Base-by-base conservation (phyloP, 2,113 vertebrate genomes). In the Forbesichthys papilliferus region DNA sequence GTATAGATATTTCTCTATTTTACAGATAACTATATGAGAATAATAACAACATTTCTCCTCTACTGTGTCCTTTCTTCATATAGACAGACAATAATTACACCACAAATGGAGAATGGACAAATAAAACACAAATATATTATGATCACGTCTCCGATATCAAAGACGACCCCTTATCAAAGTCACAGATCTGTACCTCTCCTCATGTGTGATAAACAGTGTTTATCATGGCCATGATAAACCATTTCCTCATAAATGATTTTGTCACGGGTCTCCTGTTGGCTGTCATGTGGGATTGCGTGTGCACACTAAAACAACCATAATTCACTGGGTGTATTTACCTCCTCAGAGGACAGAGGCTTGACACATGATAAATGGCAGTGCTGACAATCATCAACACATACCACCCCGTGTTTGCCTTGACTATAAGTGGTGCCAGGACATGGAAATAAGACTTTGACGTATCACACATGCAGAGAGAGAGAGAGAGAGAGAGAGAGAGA, bases 331-430 rank as follows among this genome's bases (percentile, higher is more conserved):
- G 95, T 95, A 89, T 93, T 94, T 96, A 93, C 91, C 93, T 95
- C 94, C 93, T 94, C 93, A 88, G 93, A 95, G 95, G 88, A 94
- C 93, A 92, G 90, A 86, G 90, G 92, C 87, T 93, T 96, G 95
- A 97, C 94, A 95, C 93, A 94, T 95, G 95, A 97, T 96, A 95
- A 96, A 96, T 95, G 95, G 93, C 93, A 90, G 89, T 90, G 92
- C 95, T 96, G 94, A 95, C 95, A 96, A 94, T 95, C 94, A 94
- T 94, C 94, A 95, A 91, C 92, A 93, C 92, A 90, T 92, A 88
- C 92, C 87, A 91, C 92, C 92, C 89, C 79, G 85, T 93, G 94
- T 94, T 94, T 94, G 94, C 92, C 92, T 94, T 94, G 93, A 95
- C 94, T 95, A 92, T 90, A 95, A 94, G 94, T 94, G 93, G 93